Evolutionary conservation across 2,797 vertebrate genomes (phyloP).

Genomic region (Poeciliopsis paucimaculata): DNA sequence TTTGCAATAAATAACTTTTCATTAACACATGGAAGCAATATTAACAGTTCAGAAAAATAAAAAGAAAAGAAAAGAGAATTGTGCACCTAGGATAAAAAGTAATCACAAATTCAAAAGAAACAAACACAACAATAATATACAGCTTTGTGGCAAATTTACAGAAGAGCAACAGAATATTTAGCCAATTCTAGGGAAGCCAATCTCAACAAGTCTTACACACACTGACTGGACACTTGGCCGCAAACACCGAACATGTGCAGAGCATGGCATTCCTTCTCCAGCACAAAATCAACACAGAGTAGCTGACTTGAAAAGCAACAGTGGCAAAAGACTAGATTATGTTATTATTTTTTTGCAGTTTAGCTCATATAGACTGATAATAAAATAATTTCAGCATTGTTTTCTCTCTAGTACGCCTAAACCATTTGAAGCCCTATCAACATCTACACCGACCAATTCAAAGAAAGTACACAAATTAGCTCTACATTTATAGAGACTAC

Average conservation of each 20-base stretch:
- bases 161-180: constrained; percentile 82
- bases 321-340: constrained; percentile 55
- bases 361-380: constrained; percentile 59
- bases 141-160: constrained; percentile 87
- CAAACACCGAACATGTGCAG: constrained; percentile 83
- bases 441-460: constrained; percentile 40
- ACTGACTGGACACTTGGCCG: constrained; percentile 79
- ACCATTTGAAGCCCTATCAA: constrained; percentile 51
- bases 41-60: constrained; percentile 87
- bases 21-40: constrained; percentile 89
- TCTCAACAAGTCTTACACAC: constrained; percentile 79
- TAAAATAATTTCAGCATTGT: constrained; percentile 76
- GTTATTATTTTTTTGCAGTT: constrained; percentile 11
- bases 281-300: constrained; percentile 73
- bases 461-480: constrained; percentile 60
- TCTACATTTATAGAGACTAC: constrained; percentile 57
- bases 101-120: constrained; percentile 84
- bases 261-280: constrained; percentile 76
- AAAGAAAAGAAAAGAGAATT: constrained; percentile 76
- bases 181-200: constrained; percentile 71
- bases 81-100: constrained; percentile 85
- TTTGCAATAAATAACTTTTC: constrained; percentile 86
- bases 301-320: constrained; percentile 76
- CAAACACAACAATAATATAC: constrained; percentile 64
- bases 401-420: constrained; percentile 33